Evolutionary conservation across 1,140 invertebrate genomes (phyloP).

Genomic region (Papilio polytes): DNA sequence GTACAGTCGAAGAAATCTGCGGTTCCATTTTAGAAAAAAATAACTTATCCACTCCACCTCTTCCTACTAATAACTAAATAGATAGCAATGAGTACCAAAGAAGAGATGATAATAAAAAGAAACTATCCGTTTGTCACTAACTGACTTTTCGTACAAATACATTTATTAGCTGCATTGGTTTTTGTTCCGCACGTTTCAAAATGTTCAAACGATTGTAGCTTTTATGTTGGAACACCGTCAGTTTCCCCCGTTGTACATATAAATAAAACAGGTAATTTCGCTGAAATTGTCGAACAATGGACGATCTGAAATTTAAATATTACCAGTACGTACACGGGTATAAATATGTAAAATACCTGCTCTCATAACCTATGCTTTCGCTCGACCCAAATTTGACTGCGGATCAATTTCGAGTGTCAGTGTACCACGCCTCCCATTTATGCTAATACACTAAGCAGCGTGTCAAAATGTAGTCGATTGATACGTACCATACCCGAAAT

Average conservation of each 20-base stretch:
- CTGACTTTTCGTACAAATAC: too few relatives aligned
- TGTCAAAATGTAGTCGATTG: conserved; percentile 42
- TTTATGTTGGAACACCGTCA: too few relatives aligned
- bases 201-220: too few relatives aligned
- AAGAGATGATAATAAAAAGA: too few relatives aligned
- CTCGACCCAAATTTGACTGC: conserved; percentile 30
- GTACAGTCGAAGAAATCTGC: too few relatives aligned
- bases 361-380: conserved; percentile 31
- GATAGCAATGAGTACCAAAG: too few relatives aligned
- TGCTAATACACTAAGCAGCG: conserved; percentile 39
- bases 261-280: not conserved
- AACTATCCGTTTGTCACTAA: too few relatives aligned
- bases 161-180: too few relatives aligned
- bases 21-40: too few relatives aligned
- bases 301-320: conserved; percentile 23
- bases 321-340: not conserved
- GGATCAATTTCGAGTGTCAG: conserved; percentile 32
- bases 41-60: too few relatives aligned
- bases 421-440: conserved; percentile 37
- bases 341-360: conserved; percentile 27
- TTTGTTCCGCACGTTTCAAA: too few relatives aligned
- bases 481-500: conserved; percentile 47
- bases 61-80: too few relatives aligned
- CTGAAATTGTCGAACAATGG: conserved; percentile 12
- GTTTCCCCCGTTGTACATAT: not conserved